These are phyloP conservation scores for Tiliqua scincoides DNA, from an alignment of 2,113 vertebrate genomes.

Conservation along the genomic window DNA sequence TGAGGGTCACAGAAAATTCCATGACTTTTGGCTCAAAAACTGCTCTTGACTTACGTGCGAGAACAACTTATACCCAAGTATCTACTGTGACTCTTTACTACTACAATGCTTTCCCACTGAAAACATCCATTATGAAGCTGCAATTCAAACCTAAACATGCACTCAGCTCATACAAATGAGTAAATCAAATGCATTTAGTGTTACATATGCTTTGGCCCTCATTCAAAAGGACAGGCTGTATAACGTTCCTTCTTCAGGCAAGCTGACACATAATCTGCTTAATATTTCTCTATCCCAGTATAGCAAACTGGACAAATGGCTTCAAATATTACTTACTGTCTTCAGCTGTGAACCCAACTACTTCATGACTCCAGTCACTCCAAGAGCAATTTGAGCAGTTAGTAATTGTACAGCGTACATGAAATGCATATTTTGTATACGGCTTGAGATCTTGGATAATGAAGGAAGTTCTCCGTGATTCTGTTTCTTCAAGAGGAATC, in stretches of 20 bases:
- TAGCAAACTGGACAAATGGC: not conserved
- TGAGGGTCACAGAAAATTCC: too few relatives aligned
- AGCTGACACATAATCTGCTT: accelerated
- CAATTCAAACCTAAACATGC: too few relatives aligned
- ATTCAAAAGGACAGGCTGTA: not conserved
- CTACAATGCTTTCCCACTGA: too few relatives aligned
- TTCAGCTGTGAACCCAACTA: conserved; percentile 78
- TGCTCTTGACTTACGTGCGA: too few relatives aligned
- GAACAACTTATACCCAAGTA: too few relatives aligned
- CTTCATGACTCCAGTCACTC: conserved; percentile 89
- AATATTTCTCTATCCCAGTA: not conserved
- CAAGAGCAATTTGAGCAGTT: conserved; percentile 75
- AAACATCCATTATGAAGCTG: too few relatives aligned
- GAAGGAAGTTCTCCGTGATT: conserved; percentile 76
- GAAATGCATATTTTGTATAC: conserved; percentile 80
- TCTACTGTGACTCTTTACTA: too few relatives aligned
- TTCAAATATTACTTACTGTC: conserved; percentile 78
- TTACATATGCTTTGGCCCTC: too few relatives aligned
- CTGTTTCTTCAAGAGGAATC: conserved; percentile 80
- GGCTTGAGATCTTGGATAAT: conserved; percentile 85
- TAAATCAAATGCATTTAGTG: too few relatives aligned
- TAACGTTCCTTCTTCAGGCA: accelerated
- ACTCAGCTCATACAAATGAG: too few relatives aligned
- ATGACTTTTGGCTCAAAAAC: not conserved
- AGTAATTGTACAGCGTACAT: conserved; percentile 80